Percentiles rank a stretch among this genome's conserved stretches.
Conservation (phyloP, 2,888 invertebrate genomes). For the Eupelmus urozonus region DNA sequence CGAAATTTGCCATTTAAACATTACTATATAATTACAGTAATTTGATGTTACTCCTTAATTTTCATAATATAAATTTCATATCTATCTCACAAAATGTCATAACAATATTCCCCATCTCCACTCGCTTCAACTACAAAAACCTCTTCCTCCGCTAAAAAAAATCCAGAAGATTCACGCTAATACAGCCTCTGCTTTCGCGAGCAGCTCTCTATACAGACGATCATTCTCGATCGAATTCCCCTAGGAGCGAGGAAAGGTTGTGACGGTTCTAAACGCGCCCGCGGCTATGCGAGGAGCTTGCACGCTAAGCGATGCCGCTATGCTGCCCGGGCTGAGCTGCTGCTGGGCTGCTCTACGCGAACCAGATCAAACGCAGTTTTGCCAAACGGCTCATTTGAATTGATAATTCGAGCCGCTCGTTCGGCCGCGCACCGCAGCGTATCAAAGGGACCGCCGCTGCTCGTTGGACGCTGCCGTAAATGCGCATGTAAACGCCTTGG, state of each 20-base stretch:
- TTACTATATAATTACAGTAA: too few species aligned
- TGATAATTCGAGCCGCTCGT: slow-evolving; percentile 74
- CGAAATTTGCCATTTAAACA: too few species aligned
- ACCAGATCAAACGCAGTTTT: slow-evolving; percentile 76
- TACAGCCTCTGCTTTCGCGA: background rate
- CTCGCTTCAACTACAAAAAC: background rate
- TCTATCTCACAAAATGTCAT: background rate
- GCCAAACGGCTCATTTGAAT: slow-evolving; percentile 75
- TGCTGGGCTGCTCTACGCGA: too few species aligned
- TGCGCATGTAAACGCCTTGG: slow-evolving; percentile 44
- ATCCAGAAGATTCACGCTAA: slow-evolving; percentile 18
- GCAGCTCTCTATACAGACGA: background rate
- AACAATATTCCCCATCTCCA: background rate
- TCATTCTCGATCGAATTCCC: slow-evolving; percentile 19
- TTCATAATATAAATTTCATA: too few species aligned
- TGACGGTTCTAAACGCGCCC: slow-evolving; percentile 18
- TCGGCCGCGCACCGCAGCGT: too few species aligned
- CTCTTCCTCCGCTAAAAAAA: background rate
- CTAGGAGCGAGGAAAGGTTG: slow-evolving; percentile 35
- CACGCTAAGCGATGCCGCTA: too few species aligned
- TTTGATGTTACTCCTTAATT: too few species aligned
- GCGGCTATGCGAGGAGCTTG: too few species aligned
- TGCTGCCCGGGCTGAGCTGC: too few species aligned
- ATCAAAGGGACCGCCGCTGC: slow-evolving; percentile 73
- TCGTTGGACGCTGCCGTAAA: slow-evolving; percentile 40